Base-by-base conservation (phyloP, 2,888 invertebrate species). In the Drosophila nr. perissopoda region DNA sequence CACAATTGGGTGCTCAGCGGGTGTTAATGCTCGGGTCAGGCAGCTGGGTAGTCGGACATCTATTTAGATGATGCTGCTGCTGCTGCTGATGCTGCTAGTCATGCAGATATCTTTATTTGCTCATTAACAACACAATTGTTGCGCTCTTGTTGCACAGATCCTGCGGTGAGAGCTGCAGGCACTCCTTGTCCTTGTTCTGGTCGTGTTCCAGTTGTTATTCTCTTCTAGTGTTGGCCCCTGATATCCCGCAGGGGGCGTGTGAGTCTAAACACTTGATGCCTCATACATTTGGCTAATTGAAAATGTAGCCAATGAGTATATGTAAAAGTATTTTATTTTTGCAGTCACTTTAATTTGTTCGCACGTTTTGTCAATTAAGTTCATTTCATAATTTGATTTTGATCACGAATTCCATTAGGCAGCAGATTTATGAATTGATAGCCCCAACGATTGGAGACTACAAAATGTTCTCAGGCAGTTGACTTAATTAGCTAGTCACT, bases 61-160 rank as follows among this genome's bases (percentile, higher is more conserved):
- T 82, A 83, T 84, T 87, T 81, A 79, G 79, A 56, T 64, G 70
- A 21, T 58, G 67, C 69, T 58, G 74, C 40, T 36, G 75, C 64
- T 72, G 76, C 33, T 53, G 58, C 38, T 75, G 69, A 57, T 56
- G 70, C 42, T 62, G 71, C 76, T 82, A 72, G 68, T 74, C 68
- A 69, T 70, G 62, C 54, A 74, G 82, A 90, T 83, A 88, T 91
- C 91, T 89, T 91, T 85, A 91, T 91, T 90, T 80, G 79, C 83
- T 89, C 83, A 90, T 91, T 91, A 90, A 85, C 84, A 82, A 74
- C 65, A 76, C 89, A 86, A 83, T 83, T 83, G 87, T 87, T 83
- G 74, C 69, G 58, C 89, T 81, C 81, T 83, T 83, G 87, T 86
- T 83, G 74, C 67, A 53, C 70, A 74, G 74, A 70, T 85, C 85